These are phyloP conservation scores for Euphonia xanthogaster DNA, from an alignment of 2,797 vertebrate species.

Conservation along the genomic window DNA sequence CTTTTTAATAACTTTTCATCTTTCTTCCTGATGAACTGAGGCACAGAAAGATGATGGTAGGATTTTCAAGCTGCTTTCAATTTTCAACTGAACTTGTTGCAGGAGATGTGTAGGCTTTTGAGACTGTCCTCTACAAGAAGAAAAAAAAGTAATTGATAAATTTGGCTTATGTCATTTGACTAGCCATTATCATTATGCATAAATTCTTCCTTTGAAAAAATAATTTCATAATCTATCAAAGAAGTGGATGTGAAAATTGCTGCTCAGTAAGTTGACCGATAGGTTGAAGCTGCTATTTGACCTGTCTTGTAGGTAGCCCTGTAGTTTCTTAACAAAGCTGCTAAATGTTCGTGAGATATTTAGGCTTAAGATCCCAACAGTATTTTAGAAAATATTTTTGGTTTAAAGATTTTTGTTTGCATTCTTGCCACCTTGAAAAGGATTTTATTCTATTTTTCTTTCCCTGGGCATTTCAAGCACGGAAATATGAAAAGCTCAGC, in stretches of 20 bases:
- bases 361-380: background rate
- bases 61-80: background rate
- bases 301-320: background rate
- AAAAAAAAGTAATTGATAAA: background rate
- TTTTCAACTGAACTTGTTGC: background rate
- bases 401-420: background rate
- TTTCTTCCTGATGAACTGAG: background rate
- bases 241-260: slow-evolving; percentile 21
- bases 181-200: background rate
- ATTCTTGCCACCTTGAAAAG: background rate
- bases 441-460: background rate
- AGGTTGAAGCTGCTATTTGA: background rate
- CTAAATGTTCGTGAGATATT: background rate
- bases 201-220: background rate
- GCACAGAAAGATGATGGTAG: background rate
- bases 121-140: background rate
- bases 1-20: background rate
- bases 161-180: background rate
- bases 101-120: background rate
- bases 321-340: background rate
- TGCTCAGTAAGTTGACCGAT: background rate
- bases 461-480: background rate
- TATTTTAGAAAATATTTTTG: background rate
- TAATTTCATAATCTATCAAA: slow-evolving; percentile 17
- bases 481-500: background rate